These are phyloP conservation scores for Sisyra nigra DNA, from an alignment of 2,888 invertebrate species.

Conservation along the genomic window DNA sequence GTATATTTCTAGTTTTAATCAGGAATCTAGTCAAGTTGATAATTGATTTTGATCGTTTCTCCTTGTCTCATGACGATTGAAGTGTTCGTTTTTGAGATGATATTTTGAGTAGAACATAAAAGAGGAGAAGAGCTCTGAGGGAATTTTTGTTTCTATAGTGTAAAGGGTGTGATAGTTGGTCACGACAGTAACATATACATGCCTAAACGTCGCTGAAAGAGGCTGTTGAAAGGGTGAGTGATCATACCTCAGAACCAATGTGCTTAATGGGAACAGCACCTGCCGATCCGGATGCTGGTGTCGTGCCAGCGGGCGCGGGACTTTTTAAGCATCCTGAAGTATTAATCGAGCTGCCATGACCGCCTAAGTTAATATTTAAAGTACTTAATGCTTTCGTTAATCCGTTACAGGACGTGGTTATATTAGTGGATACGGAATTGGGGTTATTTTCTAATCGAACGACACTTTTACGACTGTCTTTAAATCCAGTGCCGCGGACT, in stretches of 20 bases:
- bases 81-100: too few species aligned
- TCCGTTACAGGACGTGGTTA: conserved; percentile 36
- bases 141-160: too few species aligned
- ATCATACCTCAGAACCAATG: conserved; percentile 6
- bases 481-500: conserved; percentile 43
- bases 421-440: neutral
- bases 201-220: too few species aligned
- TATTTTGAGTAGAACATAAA: too few species aligned
- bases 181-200: too few species aligned
- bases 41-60: too few species aligned
- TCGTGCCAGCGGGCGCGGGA: conserved; percentile 5
- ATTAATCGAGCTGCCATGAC: neutral
- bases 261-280: conserved; percentile 4
- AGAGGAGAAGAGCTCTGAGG: too few species aligned
- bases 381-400: conserved; percentile 14
- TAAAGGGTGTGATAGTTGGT: too few species aligned
- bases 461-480: conserved; percentile 43
- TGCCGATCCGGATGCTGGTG: conserved; percentile 2
- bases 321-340: conserved; percentile 4
- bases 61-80: too few species aligned
- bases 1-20: too few species aligned
- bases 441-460: conserved; percentile 35
- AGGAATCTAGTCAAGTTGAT: too few species aligned
- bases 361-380: conserved; percentile 7
- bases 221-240: conserved; percentile 1